Conservation (phyloP, 1,140 invertebrate genomes). For the Diorhabda sublineata region DNA sequence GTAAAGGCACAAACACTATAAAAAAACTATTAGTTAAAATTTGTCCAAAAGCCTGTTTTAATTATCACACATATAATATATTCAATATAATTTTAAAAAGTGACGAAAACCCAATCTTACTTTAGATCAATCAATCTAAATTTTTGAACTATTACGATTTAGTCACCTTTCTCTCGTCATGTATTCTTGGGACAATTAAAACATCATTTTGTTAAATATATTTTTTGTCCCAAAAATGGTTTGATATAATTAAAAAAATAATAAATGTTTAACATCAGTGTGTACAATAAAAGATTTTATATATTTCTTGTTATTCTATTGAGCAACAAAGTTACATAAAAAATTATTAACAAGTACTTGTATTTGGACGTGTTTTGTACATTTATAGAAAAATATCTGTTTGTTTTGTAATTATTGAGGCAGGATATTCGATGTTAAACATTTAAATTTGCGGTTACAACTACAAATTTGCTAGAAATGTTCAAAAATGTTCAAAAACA, state of each 20-base stretch:
- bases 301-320: conserved; percentile 34
- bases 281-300: conserved; percentile 20
- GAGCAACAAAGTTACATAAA: conserved; percentile 31
- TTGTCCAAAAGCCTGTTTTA: conserved; percentile 31
- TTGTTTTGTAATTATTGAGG: conserved; percentile 21
- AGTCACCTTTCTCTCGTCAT: not conserved
- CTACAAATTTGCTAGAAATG: conserved; percentile 17
- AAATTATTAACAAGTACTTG: conserved; percentile 28
- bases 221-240: not conserved
- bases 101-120: not conserved
- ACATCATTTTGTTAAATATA: not conserved
- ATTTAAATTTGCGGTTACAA: conserved; percentile 33
- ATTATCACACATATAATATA: conserved; percentile 21
- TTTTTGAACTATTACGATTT: not conserved
- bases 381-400: conserved; percentile 40
- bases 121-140: not conserved
- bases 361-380: conserved; percentile 27
- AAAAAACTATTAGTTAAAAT: conserved; percentile 25
- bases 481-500: not conserved
- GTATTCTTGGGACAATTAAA: not conserved
- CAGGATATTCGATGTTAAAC: conserved; percentile 41
- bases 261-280: conserved; percentile 43
- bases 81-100: conserved; percentile 9
- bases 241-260: conserved; percentile 27
- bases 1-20: conserved; percentile 34